Conservation (phyloP, 2,113 vertebrate species). For the Burhinus bistriatus region DNA sequence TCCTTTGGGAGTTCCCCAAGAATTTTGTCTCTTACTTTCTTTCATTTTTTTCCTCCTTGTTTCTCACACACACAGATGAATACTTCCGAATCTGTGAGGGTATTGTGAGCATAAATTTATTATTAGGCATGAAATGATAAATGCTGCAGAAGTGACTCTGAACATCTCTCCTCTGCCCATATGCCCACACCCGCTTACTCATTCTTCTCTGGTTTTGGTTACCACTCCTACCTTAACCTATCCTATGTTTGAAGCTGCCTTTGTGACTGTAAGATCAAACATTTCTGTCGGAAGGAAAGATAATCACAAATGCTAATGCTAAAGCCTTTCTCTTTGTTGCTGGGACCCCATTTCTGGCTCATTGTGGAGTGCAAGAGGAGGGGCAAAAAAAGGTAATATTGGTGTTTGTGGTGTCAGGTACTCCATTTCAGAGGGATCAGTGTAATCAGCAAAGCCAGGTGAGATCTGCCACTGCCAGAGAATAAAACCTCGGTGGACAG, state of each 20-base stretch:
- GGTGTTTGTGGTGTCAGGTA: not conserved
- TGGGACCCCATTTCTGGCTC: not conserved
- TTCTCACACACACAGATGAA: not conserved
- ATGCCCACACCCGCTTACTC: not conserved
- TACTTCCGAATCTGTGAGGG: not conserved
- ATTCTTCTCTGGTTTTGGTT: not conserved
- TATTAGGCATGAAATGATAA: not conserved
- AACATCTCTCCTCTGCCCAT: not conserved
- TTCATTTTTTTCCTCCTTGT: not conserved
- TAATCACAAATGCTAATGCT: not conserved
- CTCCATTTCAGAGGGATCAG: not conserved
- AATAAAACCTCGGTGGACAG: not conserved
- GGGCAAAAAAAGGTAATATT: not conserved
- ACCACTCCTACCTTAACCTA: not conserved
- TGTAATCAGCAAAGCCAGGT: not conserved
- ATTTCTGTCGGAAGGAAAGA: not conserved
- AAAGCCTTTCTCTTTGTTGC: not conserved
- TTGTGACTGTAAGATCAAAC: not conserved
- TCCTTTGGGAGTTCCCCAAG: not conserved
- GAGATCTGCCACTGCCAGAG: not conserved
- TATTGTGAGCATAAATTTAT: not conserved
- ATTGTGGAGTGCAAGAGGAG: too few species aligned
- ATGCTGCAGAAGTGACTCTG: not conserved
- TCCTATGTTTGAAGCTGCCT: not conserved
- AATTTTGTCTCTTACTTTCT: not conserved